Percentiles rank a stretch among this genome's conserved stretches.
These are phyloP conservation scores for Hedychridium roseum DNA, from an alignment of 2,888 invertebrate genomes.

Conservation along the genomic window DNA sequence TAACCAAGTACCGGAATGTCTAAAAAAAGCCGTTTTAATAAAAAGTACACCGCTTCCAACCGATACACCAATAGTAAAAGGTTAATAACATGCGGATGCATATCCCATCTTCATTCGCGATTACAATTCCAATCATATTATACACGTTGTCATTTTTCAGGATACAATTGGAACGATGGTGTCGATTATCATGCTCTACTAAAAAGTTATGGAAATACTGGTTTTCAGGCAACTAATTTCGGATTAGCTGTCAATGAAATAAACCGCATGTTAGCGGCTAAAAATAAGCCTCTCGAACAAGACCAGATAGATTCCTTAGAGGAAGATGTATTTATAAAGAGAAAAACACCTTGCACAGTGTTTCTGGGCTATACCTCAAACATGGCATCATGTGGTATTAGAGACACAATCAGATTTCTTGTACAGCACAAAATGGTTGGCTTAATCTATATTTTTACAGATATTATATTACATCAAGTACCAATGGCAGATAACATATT, in stretches of 20 bases:
- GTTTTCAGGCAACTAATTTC: slow-evolving; percentile 98
- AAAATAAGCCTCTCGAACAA: slow-evolving; percentile 73
- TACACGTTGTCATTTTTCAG: slow-evolving; percentile 59
- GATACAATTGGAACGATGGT: slow-evolving; percentile 94
- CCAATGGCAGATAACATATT: slow-evolving; percentile 1
- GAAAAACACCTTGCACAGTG: slow-evolving; percentile 87
- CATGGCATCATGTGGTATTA: slow-evolving; percentile 92
- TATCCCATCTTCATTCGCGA: not conserved
- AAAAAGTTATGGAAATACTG: slow-evolving; percentile 79
- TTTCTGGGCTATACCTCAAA: slow-evolving; percentile 98
- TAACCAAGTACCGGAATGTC: slow-evolving; percentile 63
- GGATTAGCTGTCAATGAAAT: slow-evolving; percentile 91
- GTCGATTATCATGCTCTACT: slow-evolving; percentile 86
- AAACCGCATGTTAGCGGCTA: slow-evolving; percentile 79
- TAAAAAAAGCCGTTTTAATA: slow-evolving; percentile 76
- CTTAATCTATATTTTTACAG: not conserved
- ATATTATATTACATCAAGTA: not conserved
- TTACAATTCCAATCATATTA: not conserved
- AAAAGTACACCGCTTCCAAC: slow-evolving; percentile 74
- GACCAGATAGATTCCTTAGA: slow-evolving; percentile 75
- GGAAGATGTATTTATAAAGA: slow-evolving; percentile 81
- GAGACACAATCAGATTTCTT: slow-evolving; percentile 90
- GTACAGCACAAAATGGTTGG: slow-evolving; percentile 81
- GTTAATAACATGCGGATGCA: slow-evolving; percentile 39
- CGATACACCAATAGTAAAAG: slow-evolving; percentile 73